phyloP scores from a whole-genome alignment of 2,113 vertebrate genomes.

The Haemorhous mexicanus region DNA sequence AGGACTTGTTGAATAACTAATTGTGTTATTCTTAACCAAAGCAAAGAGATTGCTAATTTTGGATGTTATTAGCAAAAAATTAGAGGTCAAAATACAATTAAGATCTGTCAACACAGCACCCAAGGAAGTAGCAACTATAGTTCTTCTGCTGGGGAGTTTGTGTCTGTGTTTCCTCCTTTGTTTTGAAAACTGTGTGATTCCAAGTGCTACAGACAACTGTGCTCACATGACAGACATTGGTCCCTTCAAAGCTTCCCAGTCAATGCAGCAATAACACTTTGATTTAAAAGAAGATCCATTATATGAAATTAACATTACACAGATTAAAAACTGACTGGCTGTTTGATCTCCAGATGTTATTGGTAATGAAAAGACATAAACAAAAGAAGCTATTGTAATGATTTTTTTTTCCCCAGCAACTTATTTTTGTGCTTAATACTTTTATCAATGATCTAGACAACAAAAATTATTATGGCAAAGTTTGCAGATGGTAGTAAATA shows the following conservation, averaged over 20 bases:
- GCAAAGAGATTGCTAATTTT: not conserved
- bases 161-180: not conserved
- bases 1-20: not conserved
- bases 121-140: not conserved
- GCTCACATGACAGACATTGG: not conserved
- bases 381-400: not conserved
- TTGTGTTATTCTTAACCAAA: not conserved
- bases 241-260: slow-evolving; percentile 34
- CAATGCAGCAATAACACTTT: not conserved
- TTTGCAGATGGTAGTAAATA: not conserved
- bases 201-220: not conserved
- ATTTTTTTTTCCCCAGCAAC: rapidly evolving
- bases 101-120: not conserved
- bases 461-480: not conserved
- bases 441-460: not conserved
- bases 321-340: not conserved
- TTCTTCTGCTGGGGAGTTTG: not conserved
- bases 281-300: slow-evolving; percentile 30
- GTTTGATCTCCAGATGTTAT: not conserved
- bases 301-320: not conserved
- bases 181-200: not conserved
- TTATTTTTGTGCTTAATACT: not conserved
- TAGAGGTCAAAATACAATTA: slow-evolving; percentile 6
- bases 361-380: slow-evolving; percentile 22
- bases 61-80: not conserved